Evolutionary conservation across 2,113 vertebrate genomes (phyloP), one percentile per base, ranked within the genome.

Genomic region (Girardinichthys multiradiatus): DNA sequence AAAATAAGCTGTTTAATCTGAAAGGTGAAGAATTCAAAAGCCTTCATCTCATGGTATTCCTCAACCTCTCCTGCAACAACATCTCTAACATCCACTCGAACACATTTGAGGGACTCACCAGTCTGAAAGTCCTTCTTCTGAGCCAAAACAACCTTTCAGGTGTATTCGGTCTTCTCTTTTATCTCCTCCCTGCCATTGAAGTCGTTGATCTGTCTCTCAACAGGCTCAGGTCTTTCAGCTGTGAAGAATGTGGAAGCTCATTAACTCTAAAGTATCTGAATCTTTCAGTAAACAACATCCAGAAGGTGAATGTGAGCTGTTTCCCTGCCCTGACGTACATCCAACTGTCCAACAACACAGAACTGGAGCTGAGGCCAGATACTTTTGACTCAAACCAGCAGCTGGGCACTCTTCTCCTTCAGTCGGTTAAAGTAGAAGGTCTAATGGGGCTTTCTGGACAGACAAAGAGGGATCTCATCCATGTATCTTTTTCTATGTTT

Each of bases 61-160:
- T 81, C 19, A 89, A 87, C 26, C 74, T 85, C 12, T 76, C 71
- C 31, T 37, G 33, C 39, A 89, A 86, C 45, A 80, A 66, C 65
- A 84, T 89, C 31, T 78, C 77, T 24, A 39, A 60, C 65, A 73
- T 88, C 59, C 24, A 74, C 37, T 19, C 57, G 8, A 21, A 39
- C 11, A 54, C 64, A 35, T 85, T 88, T 29, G 62, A 74, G 15
- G 74, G 68, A 27, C 77, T 85, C 27, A 29, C 1, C 26, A 26
- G 45, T 0, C 68, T 85, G 5, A 13, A 8, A 54, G 45, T 39
- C 1, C 74, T 81, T 26, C 21, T 73, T 61, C 61, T 83, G 67
- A 17, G 1, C 28, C 26, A 48, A 4, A 86, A 84, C 33, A 24
- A 0, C 17, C 54, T 83, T 26, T 0, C 0, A 12, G 39, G 64